Evolutionary conservation across 2,113 vertebrate species (phyloP).

Genomic region (Elachura formosa): DNA sequence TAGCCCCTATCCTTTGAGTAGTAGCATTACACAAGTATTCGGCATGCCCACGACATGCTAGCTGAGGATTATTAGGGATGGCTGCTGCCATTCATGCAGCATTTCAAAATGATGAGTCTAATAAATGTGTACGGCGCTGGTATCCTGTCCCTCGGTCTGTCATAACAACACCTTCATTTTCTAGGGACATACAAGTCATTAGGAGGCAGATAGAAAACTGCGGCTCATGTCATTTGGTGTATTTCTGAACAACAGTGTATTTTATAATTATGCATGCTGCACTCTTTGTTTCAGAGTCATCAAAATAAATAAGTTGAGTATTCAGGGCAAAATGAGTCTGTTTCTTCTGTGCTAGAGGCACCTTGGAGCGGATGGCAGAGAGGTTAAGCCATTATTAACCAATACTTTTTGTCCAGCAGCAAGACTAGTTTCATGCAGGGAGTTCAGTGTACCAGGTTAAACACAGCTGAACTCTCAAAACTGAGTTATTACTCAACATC

Average conservation of each 20-base stretch:
- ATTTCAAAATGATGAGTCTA: not conserved
- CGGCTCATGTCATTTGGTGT: not conserved
- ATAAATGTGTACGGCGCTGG: rapidly evolving
- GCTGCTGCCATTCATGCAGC: not conserved
- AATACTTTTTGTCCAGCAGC: not conserved
- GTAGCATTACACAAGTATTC: not conserved
- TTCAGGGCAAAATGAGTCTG: not conserved
- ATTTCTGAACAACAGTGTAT: not conserved
- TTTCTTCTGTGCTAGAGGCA: not conserved
- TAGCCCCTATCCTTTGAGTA: not conserved
- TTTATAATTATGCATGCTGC: not conserved
- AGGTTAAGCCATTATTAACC: not conserved
- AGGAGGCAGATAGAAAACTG: not conserved
- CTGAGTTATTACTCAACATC: not conserved
- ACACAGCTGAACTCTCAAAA: not conserved
- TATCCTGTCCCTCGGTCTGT: not conserved
- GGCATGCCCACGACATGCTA: not conserved
- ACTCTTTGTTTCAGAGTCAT: not conserved
- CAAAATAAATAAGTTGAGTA: not conserved
- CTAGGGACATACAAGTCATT: not conserved
- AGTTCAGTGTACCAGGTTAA: not conserved
- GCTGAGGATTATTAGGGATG: not conserved
- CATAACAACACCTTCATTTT: not conserved
- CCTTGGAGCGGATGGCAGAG: not conserved
- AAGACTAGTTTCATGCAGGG: not conserved